These are phyloP conservation scores for Scaptomyza flava DNA, from an alignment of 2,888 invertebrate genomes.

Conservation along the genomic window DNA sequence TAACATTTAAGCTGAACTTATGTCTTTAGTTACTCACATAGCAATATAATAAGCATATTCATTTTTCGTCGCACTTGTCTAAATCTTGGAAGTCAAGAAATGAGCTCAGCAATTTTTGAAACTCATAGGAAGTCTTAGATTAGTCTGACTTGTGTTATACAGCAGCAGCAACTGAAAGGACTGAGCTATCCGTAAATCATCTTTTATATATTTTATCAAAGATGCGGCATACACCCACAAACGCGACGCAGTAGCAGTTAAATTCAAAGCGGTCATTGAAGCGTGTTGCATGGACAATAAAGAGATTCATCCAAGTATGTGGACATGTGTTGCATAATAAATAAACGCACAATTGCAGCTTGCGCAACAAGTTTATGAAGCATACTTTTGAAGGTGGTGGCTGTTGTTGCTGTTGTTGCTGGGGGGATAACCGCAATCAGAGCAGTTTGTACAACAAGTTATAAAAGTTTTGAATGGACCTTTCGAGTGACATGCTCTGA, in stretches of 20 bases:
- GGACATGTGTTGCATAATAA: slow-evolving; percentile 75
- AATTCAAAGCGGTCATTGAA: slow-evolving; percentile 73
- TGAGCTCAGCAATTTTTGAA: slow-evolving; percentile 41
- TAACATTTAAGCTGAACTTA: neutral
- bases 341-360: slow-evolving; percentile 71
- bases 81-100: slow-evolving; percentile 14
- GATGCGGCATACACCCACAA: neutral
- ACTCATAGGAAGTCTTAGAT: slow-evolving; percentile 55
- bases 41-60: slow-evolving; percentile 65
- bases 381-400: slow-evolving; percentile 41
- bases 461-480: slow-evolving; percentile 58
- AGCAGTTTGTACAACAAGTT: slow-evolving; percentile 49
- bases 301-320: slow-evolving; percentile 53
- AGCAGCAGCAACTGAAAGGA: slow-evolving; percentile 63
- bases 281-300: slow-evolving; percentile 46
- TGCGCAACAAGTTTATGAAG: slow-evolving; percentile 74
- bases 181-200: slow-evolving; percentile 10
- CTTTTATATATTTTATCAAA: slow-evolving; percentile 55
- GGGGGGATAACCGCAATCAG: slow-evolving; percentile 36
- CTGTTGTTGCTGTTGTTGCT: neutral
- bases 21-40: slow-evolving; percentile 64
- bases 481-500: slow-evolving; percentile 44
- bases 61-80: slow-evolving; percentile 58
- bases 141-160: slow-evolving; percentile 27
- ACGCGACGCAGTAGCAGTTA: slow-evolving; percentile 24